A percentile compares a stretch with the other conserved stretches of the same genome.
Conservation (phyloP, 2,888 invertebrate species). For the Agrotis puta region DNA sequence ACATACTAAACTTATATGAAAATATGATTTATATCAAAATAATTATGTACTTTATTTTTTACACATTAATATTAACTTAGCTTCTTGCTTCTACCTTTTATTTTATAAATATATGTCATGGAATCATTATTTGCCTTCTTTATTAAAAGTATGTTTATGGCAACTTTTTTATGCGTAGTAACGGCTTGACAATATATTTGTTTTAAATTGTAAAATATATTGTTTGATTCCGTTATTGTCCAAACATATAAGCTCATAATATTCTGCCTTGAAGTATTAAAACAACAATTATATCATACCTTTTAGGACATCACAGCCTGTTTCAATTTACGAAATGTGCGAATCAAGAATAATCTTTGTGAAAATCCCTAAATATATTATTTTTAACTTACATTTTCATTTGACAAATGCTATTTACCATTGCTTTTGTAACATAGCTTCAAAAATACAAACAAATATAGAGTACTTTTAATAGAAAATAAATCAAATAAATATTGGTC, state of each 20-base stretch:
- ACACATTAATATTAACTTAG: neutral
- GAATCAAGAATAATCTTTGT: neutral
- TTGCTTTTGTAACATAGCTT: neutral
- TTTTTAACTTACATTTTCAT: neutral
- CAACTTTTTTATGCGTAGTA: neutral
- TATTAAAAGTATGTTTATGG: neutral
- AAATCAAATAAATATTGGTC: conserved; percentile 32
- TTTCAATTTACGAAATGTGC: conserved; percentile 22
- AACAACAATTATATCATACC: conserved; percentile 1
- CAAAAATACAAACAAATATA: conserved; percentile 1
- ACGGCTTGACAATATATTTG: neutral
- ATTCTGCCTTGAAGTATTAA: conserved; percentile 11
- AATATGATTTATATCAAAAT: neutral
- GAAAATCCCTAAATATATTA: neutral
- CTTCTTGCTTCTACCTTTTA: conserved; percentile 10
- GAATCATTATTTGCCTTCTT: conserved; percentile 9
- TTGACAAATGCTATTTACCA: neutral
- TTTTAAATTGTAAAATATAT: neutral
- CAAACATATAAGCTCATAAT: conserved; percentile 14
- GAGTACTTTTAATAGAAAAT: neutral
- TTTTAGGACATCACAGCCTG: conserved; percentile 59
- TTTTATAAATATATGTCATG: conserved; percentile 22
- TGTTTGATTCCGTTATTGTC: conserved; percentile 12
- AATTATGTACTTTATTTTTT: neutral
- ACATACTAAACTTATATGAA: neutral